Evolutionary conservation across 2,113 vertebrate species (phyloP).

Genomic region (Onychostoma macrolepis): DNA sequence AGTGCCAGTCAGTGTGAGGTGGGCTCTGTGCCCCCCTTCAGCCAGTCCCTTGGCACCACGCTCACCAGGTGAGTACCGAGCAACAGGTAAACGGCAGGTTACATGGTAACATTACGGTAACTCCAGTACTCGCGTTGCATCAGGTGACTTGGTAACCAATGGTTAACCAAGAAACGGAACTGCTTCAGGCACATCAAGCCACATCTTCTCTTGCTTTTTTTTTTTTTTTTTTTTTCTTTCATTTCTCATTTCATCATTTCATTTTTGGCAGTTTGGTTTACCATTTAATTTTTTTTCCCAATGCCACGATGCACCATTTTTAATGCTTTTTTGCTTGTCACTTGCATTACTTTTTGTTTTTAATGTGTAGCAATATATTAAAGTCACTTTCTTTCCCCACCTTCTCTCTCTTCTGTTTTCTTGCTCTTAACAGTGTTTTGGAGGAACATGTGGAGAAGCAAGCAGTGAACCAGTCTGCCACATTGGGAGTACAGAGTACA

Average conservation of each 20-base stretch:
- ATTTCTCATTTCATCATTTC: constrained; percentile 35
- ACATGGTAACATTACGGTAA: constrained; percentile 55
- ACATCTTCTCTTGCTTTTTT: constrained; percentile 67
- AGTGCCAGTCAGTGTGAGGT: constrained; percentile 84
- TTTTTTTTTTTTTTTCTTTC: constrained; percentile 55
- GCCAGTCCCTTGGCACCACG: constrained; percentile 80
- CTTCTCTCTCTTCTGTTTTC: constrained; percentile 15
- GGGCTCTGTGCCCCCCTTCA: constrained; percentile 81
- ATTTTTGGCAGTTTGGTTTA: constrained; percentile 47
- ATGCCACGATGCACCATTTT: not conserved
- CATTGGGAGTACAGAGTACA: constrained; percentile 53
- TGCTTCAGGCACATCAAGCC: not conserved
- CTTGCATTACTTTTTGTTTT: not conserved
- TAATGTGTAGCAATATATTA: not conserved
- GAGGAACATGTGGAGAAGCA: constrained; percentile 64
- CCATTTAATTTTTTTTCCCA: not conserved
- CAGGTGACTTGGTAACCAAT: constrained; percentile 35
- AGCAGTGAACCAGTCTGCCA: constrained; percentile 59
- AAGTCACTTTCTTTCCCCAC: not conserved
- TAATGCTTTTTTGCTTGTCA: not conserved
- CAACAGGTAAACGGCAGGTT: constrained; percentile 63
- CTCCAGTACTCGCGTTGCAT: constrained; percentile 22
- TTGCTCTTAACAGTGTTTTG: constrained; percentile 58
- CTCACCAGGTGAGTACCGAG: constrained; percentile 83
- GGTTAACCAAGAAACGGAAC: constrained; percentile 15